These are phyloP conservation scores for Chrysogorgia sp. DNA, from an alignment of 92 coral and sea anemone species.

Conservation along the genomic window DNA sequence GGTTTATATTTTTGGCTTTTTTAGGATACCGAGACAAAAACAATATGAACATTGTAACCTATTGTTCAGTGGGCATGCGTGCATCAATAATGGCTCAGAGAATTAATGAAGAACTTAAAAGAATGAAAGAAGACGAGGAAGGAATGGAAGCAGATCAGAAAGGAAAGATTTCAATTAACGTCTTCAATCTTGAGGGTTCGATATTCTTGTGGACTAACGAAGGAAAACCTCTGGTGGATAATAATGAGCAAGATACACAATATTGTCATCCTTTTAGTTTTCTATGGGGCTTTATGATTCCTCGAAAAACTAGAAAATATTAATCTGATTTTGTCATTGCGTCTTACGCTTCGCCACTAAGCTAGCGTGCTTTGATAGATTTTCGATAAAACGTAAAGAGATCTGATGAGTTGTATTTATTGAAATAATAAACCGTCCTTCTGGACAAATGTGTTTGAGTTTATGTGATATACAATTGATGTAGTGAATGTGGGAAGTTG, in stretches of 20 bases:
- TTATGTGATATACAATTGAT: too few species aligned
- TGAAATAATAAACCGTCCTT: too few species aligned
- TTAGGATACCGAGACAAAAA: neutral
- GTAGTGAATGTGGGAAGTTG: too few species aligned
- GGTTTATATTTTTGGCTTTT: neutral
- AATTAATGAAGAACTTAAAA: conserved; percentile 64
- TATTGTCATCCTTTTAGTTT: conserved; percentile 84
- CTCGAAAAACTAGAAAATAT: neutral
- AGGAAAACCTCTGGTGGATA: conserved; percentile 65
- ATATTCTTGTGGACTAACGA: conserved; percentile 97
- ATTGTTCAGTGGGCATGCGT: conserved; percentile 92
- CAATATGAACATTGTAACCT: conserved; percentile 68
- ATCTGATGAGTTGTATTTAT: too few species aligned
- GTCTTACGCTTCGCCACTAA: too few species aligned
- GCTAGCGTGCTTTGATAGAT: too few species aligned
- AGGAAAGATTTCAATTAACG: conserved; percentile 47
- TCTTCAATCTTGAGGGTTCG: conserved; percentile 90
- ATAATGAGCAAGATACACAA: conserved; percentile 43
- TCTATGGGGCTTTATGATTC: conserved; percentile 63
- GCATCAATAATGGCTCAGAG: conserved; percentile 73
- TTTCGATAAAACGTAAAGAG: too few species aligned
- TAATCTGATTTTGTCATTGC: too few species aligned
- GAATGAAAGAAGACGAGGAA: conserved; percentile 46
- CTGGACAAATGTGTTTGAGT: too few species aligned
- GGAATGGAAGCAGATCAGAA: too few species aligned